phyloP scores from a whole-genome alignment of 1,140 invertebrate genomes.

The Potamilus streckersoni region DNA sequence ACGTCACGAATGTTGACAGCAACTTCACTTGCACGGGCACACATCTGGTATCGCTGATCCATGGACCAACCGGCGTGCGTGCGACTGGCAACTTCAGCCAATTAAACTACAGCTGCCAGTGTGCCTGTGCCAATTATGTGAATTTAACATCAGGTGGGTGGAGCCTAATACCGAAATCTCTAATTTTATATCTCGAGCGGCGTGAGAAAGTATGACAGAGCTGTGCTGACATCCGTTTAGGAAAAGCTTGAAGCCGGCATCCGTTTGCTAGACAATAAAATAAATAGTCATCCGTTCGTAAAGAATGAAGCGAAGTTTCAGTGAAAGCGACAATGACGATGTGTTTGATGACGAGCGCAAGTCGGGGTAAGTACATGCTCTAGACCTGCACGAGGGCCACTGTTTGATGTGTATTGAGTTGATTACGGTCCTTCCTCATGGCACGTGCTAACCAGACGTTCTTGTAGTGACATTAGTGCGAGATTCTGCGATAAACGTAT shows the following conservation, averaged over 20 bases:
- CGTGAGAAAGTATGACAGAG: constrained; percentile 40
- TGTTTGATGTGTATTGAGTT: constrained; percentile 24
- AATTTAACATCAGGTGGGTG: constrained; percentile 41
- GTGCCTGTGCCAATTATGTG: constrained; percentile 34
- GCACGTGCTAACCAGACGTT: constrained; percentile 1
- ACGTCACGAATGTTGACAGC: constrained; percentile 14
- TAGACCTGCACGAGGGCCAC: background rate
- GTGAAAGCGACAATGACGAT: constrained; percentile 68
- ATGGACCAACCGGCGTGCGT: constrained; percentile 24
- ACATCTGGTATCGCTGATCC: constrained; percentile 22
- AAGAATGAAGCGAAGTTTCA: constrained; percentile 68
- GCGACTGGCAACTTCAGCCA: constrained; percentile 35
- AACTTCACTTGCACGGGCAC: constrained; percentile 14
- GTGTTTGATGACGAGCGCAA: constrained; percentile 67
- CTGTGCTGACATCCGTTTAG: constrained; percentile 36
- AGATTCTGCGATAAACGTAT: constrained; percentile 5
- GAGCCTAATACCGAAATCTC: constrained; percentile 23
- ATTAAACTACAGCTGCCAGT: constrained; percentile 34
- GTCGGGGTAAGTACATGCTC: constrained; percentile 62
- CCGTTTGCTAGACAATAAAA: constrained; percentile 22
- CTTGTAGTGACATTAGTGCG: constrained; percentile 7
- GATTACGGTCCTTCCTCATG: constrained; percentile 9
- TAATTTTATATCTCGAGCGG: constrained; percentile 30
- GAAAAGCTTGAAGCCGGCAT: constrained; percentile 33
- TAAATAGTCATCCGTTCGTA: constrained; percentile 4